phyloP scores from a whole-genome alignment of 2,797 vertebrate genomes.

The Danio jaintianensis region DNA sequence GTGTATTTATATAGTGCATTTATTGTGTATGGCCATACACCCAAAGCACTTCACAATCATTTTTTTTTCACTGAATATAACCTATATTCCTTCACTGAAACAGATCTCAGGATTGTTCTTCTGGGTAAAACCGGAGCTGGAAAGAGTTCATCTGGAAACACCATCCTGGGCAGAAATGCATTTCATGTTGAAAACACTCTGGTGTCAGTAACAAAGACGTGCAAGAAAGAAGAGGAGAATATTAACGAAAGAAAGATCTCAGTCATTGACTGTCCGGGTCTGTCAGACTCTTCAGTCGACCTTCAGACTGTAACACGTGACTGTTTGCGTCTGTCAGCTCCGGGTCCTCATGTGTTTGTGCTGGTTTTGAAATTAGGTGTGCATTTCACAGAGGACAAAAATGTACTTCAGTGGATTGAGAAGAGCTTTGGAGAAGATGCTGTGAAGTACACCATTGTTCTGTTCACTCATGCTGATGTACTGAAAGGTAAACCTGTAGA shows the following conservation, averaged over 20 bases:
- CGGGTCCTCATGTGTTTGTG: constrained; percentile 21
- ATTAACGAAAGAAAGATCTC: not conserved
- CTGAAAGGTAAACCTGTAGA: not conserved
- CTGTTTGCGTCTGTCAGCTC: not conserved
- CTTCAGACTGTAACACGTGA: not conserved
- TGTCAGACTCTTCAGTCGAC: not conserved
- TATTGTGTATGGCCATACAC: no score
- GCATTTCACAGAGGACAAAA: constrained; percentile 7
- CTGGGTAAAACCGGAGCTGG: constrained; percentile 37
- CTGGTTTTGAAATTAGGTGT: constrained; percentile 25
- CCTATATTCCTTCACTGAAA: not conserved
- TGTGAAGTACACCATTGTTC: not conserved
- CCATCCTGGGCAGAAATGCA: constrained; percentile 6
- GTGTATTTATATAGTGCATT: no score
- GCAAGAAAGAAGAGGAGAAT: not conserved
- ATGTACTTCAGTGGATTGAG: constrained; percentile 26
- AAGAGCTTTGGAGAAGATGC: constrained; percentile 14
- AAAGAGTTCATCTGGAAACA: constrained; percentile 47
- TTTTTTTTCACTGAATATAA: not conserved
- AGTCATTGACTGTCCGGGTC: constrained; percentile 36
- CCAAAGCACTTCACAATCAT: no score
- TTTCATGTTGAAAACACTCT: constrained; percentile 3
- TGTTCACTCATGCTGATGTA: constrained; percentile 41
- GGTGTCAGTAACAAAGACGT: not conserved
- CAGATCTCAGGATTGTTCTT: constrained; percentile 25